Evolutionary conservation across 2,797 vertebrate genomes (phyloP), one percentile per base, ranked within the genome.

Genomic region (Rhabdophis nuchalis): DNA sequence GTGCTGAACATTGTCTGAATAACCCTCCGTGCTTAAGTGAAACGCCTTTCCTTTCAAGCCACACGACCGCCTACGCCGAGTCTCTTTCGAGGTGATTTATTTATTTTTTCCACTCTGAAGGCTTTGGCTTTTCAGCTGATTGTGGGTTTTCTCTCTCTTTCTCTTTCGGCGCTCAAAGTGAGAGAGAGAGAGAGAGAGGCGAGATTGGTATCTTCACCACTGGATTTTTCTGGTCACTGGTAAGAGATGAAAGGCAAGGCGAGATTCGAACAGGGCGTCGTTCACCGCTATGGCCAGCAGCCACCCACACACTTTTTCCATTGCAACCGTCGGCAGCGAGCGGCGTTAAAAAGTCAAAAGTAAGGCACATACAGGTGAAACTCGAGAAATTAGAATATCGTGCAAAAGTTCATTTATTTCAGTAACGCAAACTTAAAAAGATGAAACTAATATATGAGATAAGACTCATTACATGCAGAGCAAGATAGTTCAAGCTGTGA

Each of bases 281-380:
- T 27, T 13, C 20, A 23, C 32, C 20, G 2, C 25, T 14, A 11
- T 0, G n/a, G 86, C 89, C 18, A 5, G 90, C 86, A 0, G 25
- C 94, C 95, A 0, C 95, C 96, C 95, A 96, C 96, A 0, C 93
- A 6, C 36, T 11, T 92, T 96, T 97, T 97, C 95, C 93, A 86
- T 94, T 1, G 36, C 36, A 16, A 41, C 72, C 8, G 2, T 58
- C 7, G 12, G 89, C 58, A 36, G n/a, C 58, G 16, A 12, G 0
- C 56, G 27, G 91, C 87, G 13, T 60, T 6, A 23, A 29, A 87
- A 60, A 92, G 57, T 61, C 0, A 2, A 0, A 14, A 61, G 2
- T 1, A 4, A 36, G 0, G 0, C 32, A 1, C 32, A 27, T 8
- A n/a, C n/a, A n/a, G n/a, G n/a, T n/a, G n/a, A n/a, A n/a, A n/a